Base-by-base conservation (phyloP, 1,140 invertebrate species). In the Lordiphosa mommai region DNA sequence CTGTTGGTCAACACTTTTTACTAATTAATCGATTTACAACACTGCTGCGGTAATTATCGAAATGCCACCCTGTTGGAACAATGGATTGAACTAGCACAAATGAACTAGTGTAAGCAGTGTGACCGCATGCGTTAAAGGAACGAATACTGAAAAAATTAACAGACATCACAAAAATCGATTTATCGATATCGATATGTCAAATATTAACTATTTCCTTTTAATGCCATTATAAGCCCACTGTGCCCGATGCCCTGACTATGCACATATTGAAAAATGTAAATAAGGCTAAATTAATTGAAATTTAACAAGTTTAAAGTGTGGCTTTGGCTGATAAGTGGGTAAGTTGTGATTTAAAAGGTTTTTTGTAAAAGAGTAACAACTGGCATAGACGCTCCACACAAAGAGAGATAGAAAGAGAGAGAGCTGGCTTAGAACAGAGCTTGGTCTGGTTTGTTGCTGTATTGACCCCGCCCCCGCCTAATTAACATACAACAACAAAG, bases 231-330 rank as follows among this genome's bases (percentile, higher is more conserved):
- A 70, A 72, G 7, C 86, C 86, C 5, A 88, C 86, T 0, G 43
- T 88, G 20, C 86, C 86, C 0, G 86, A 88, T 38, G 86, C 96
- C 9, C 95, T 99, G 0, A 96, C 96, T 0, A 91, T 93, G 34
- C 93, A 96, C 87, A 96, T 96, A 86, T 90, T 99, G 33, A 94
- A 95, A 66, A 58, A 36, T 20, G 77, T 84, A 52, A 36, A 29
- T 41, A 9, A n/a, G n/a, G n/a, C n/a, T n/a, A n/a, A n/a, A 27
- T 27, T 27, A 7, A 27, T 27, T 6, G 0, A 27, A 7, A 32
- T 17, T 16, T 38, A 52, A 9, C 4, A 29, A 48, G 9, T 38
- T 44, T 4, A 37, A 37, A 44, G 17, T 37, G 36, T 50, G 4
- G 1, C 9, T 4, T 12, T 3, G 7, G 3, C 14, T 20, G 12